phyloP scores from a whole-genome alignment of 92 coral and sea anemone species.

The Hydrozoanthus gracilis region DNA sequence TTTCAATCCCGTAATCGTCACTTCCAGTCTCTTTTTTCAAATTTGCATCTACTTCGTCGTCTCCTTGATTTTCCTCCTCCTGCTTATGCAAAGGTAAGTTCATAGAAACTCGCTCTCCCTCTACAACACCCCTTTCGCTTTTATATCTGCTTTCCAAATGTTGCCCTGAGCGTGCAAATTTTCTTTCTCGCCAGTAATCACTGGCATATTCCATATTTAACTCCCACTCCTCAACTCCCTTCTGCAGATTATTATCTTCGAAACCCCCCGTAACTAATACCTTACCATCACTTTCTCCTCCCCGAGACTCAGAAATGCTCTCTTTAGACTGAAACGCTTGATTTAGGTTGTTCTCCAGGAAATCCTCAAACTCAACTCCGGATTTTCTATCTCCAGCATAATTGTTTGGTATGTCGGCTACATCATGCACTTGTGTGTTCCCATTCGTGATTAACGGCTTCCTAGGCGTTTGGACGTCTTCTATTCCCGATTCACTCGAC shows the following conservation, averaged over 20 bases:
- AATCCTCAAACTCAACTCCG: slow-evolving; percentile 38
- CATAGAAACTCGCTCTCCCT: slow-evolving; percentile 20
- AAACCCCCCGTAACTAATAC: slow-evolving; percentile 28
- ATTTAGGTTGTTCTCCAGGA: slow-evolving; percentile 29
- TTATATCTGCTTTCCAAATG: slow-evolving; percentile 5
- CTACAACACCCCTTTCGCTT: slow-evolving; percentile 5
- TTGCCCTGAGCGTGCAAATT: slow-evolving; percentile 30
- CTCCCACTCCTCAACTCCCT: slow-evolving; percentile 41
- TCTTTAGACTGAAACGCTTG: slow-evolving; percentile 39
- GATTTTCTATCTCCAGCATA: slow-evolving; percentile 34
- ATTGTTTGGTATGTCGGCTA: background rate
- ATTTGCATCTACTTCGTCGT: background rate
- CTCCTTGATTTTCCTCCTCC: slow-evolving; percentile 10
- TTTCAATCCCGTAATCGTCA: slow-evolving; percentile 22
- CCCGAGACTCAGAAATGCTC: background rate
- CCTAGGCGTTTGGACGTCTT: background rate
- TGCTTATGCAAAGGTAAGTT: slow-evolving; percentile 1
- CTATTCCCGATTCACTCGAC: slow-evolving; percentile 20
- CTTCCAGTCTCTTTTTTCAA: background rate
- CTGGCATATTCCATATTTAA: background rate
- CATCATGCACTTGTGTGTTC: background rate
- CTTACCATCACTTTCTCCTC: slow-evolving; percentile 36
- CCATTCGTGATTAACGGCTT: slow-evolving; percentile 8
- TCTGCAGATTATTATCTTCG: slow-evolving; percentile 18
- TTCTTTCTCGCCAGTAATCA: slow-evolving; percentile 41